Conservation (phyloP, 1,140 invertebrate genomes). For the Frieseomelitta varia region DNA sequence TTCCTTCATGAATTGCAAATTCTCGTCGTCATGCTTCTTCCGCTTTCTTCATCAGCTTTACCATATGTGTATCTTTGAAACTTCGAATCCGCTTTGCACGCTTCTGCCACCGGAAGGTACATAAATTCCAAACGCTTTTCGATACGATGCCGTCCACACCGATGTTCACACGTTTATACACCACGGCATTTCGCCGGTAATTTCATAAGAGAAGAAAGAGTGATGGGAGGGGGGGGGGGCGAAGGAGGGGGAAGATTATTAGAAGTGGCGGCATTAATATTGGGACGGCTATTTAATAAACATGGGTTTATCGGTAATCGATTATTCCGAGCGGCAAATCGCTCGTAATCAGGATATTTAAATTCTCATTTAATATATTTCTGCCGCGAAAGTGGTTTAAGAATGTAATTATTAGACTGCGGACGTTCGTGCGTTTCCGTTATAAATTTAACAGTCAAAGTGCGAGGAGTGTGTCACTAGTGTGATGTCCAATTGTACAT, state of each 20-base stretch:
- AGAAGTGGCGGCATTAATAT: not conserved
- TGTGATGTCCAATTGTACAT: no score
- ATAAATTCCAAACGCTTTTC: conserved; percentile 12
- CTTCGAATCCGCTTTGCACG: conserved; percentile 19
- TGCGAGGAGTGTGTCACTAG: no score
- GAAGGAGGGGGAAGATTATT: not conserved
- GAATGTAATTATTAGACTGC: not conserved
- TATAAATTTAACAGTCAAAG: no score
- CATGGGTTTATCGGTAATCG: conserved; percentile 1
- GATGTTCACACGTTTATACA: not conserved
- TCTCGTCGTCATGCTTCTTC: conserved; percentile 29
- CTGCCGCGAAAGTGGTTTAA: not conserved
- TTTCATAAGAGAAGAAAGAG: not conserved
- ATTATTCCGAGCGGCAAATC: not conserved
- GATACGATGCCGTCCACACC: not conserved
- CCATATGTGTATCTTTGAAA: conserved; percentile 14
- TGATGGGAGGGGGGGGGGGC: no score
- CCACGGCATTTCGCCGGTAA: not conserved
- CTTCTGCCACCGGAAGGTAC: not conserved
- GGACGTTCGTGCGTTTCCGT: not conserved
- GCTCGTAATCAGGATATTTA: not conserved
- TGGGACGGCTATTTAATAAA: not conserved
- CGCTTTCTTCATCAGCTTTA: conserved; percentile 16
- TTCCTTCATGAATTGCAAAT: conserved; percentile 56
- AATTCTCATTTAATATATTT: not conserved